These are phyloP conservation scores for Synanthedon vespiformis DNA, from an alignment of 2,888 invertebrate genomes.

Conservation along the genomic window DNA sequence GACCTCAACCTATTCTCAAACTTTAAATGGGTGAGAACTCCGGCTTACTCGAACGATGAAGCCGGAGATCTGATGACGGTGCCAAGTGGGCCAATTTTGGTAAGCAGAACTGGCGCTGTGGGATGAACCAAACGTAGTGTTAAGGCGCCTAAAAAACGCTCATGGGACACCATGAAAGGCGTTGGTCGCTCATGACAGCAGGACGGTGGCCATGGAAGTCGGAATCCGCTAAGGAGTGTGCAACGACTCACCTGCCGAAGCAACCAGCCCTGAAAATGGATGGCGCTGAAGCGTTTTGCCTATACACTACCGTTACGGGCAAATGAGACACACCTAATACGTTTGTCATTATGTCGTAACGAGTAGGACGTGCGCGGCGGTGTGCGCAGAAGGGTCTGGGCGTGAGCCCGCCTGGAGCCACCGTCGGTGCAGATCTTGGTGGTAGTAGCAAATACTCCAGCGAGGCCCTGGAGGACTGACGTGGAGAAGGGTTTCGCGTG, in stretches of 20 bases:
- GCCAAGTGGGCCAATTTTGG: neutral
- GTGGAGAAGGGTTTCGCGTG: neutral
- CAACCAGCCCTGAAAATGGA: neutral
- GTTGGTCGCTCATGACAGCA: constrained; percentile 75
- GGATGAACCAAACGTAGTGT: neutral
- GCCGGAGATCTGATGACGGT: constrained; percentile 65
- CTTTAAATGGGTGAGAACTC: constrained; percentile 80
- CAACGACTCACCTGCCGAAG: constrained; percentile 73
- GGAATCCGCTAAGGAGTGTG: constrained; percentile 74
- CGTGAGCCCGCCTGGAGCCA: neutral
- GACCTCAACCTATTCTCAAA: constrained; percentile 82
- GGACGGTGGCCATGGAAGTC: constrained; percentile 83
- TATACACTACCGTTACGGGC: neutral
- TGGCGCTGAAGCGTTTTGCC: neutral
- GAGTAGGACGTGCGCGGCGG: constrained; percentile 58
- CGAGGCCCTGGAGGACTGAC: neutral
- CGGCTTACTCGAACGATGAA: constrained; percentile 70
- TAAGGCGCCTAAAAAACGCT: neutral
- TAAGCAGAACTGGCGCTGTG: neutral
- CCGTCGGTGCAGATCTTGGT: constrained; percentile 1
- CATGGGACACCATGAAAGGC: constrained; percentile 16
- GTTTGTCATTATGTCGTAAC: constrained; percentile 61
- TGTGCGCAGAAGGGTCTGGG: neutral
- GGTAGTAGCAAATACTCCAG: constrained; percentile 1
- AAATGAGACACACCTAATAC: neutral